These are phyloP conservation scores for Ceratosolen solmsi DNA, from an alignment of 1,140 invertebrate species.

Conservation along the genomic window DNA sequence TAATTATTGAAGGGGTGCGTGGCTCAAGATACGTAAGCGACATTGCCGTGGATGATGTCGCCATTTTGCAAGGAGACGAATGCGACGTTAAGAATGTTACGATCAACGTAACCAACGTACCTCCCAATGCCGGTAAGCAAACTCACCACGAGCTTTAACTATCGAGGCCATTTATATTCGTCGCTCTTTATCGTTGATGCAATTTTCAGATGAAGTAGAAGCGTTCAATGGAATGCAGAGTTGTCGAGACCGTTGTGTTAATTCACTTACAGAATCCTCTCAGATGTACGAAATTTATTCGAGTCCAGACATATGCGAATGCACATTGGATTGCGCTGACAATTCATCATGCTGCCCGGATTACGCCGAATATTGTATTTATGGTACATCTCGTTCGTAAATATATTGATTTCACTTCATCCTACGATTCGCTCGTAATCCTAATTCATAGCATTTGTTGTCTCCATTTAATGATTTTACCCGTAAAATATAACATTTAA, in stretches of 20 bases:
- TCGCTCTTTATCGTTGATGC: not conserved
- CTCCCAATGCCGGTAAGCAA: slow-evolving; percentile 61
- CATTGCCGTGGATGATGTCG: slow-evolving; percentile 84
- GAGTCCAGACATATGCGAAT: slow-evolving; percentile 65
- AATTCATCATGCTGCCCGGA: slow-evolving; percentile 71
- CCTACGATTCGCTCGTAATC: too few relatives aligned
- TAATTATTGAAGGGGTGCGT: slow-evolving; percentile 81
- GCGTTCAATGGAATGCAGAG: slow-evolving; percentile 65
- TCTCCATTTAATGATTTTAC: too few relatives aligned
- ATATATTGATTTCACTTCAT: too few relatives aligned
- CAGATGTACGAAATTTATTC: slow-evolving; percentile 45
- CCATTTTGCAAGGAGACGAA: slow-evolving; percentile 75
- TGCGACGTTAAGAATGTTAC: slow-evolving; percentile 59
- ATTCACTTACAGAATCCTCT: slow-evolving; percentile 51
- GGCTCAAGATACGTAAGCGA: slow-evolving; percentile 81
- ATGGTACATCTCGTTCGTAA: slow-evolving; percentile 60
- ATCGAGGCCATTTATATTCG: not conserved
- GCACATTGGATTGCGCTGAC: slow-evolving; percentile 69
- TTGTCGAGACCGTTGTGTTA: slow-evolving; percentile 66
- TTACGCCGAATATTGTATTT: slow-evolving; percentile 69
- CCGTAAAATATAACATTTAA: too few relatives aligned
- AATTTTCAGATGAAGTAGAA: slow-evolving; percentile 67
- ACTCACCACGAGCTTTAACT: not conserved
- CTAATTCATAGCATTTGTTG: too few relatives aligned
- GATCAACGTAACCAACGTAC: slow-evolving; percentile 51